phyloP scores from a whole-genome alignment of 2,797 vertebrate genomes.

The Oreochromis mossambicus region DNA sequence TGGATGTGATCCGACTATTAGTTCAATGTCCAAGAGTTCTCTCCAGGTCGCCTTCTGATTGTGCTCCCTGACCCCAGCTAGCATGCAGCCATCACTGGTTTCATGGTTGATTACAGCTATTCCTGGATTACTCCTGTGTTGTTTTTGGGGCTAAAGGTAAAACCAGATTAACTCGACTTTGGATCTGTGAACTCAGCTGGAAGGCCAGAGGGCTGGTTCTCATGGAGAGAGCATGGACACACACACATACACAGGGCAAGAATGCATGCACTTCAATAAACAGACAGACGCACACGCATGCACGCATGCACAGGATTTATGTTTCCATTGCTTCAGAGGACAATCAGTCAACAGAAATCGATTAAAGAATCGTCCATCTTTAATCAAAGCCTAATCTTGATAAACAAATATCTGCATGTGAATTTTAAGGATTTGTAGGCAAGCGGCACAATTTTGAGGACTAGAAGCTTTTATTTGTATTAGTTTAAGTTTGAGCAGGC shows the following conservation, averaged over 20 bases:
- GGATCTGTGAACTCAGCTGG: constrained; percentile 77
- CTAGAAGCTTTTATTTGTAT: neutral
- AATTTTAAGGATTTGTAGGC: neutral
- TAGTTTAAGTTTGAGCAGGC: neutral
- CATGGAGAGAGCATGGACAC: constrained; percentile 54
- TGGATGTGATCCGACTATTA: constrained; percentile 32
- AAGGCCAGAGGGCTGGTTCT: constrained; percentile 67
- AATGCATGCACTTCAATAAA: neutral
- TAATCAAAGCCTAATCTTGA: neutral
- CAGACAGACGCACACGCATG: neutral
- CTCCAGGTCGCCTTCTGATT: constrained; percentile 46
- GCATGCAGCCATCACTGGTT: constrained; percentile 57
- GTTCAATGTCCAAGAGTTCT: constrained; percentile 59
- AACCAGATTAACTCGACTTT: constrained; percentile 74
- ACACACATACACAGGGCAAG: constrained; percentile 20
- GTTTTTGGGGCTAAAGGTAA: constrained; percentile 76
- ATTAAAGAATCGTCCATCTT: neutral
- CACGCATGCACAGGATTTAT: neutral
- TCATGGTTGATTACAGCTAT: constrained; percentile 71
- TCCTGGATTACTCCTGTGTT: constrained; percentile 68
- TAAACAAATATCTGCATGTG: neutral
- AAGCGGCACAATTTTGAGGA: neutral
- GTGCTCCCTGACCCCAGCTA: constrained; percentile 58
- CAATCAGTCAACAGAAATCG: neutral
- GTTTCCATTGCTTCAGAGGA: neutral